A percentile compares a stretch with the other conserved stretches of the same genome.
Conservation (phyloP, 2,113 vertebrate species). For the Ia io region DNA sequence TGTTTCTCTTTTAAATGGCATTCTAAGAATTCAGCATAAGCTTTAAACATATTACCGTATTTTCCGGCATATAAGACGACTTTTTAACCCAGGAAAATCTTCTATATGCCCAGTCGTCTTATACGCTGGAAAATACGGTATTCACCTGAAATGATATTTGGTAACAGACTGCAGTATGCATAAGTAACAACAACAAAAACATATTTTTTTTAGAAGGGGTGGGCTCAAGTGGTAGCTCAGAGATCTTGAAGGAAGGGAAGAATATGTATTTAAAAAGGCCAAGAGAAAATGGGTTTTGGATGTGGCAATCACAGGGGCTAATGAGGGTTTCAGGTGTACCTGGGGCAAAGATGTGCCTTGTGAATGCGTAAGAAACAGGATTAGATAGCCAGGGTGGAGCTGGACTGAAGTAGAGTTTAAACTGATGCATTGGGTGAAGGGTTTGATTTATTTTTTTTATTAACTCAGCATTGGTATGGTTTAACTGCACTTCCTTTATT, state of each 20-base stretch:
- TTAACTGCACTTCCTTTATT: background rate
- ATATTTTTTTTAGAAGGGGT: background rate
- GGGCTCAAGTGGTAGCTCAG: background rate
- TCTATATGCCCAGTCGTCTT: no score
- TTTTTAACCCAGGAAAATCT: no score
- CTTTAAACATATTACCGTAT: background rate
- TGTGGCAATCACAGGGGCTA: accelerated
- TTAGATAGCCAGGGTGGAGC: accelerated
- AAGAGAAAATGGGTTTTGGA: background rate
- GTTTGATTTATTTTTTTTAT: background rate
- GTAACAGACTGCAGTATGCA: background rate
- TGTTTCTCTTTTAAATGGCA: constrained; percentile 12
- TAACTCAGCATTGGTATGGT: background rate
- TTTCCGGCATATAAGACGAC: no score
- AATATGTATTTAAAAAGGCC: background rate
- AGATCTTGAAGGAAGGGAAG: background rate
- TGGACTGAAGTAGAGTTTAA: background rate
- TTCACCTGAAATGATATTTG: background rate
- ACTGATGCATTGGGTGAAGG: background rate
- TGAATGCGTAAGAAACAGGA: background rate
- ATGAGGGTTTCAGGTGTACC: background rate
- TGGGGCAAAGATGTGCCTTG: background rate
- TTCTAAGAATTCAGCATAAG: background rate
- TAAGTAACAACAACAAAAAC: background rate
- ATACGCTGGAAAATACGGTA: background rate